Evolutionary conservation across 2,113 vertebrate genomes (phyloP).

Genomic region (Lagopus muta): DNA sequence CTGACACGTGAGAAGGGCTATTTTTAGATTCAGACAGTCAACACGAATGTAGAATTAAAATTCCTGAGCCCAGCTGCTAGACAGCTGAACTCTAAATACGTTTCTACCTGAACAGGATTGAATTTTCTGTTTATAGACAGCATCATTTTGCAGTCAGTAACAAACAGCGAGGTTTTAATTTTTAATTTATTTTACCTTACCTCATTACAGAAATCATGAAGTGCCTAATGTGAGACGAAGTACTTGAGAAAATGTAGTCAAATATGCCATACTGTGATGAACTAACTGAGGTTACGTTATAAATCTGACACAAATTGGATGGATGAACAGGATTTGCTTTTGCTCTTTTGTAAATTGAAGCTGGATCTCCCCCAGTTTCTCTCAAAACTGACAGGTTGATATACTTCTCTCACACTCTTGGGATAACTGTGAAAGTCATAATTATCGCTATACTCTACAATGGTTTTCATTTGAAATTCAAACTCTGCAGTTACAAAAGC

Average conservation of each 20-base stretch:
- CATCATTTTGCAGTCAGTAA: conserved; percentile 44
- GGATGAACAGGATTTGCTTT: conserved; percentile 6
- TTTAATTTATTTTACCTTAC: conserved; percentile 9
- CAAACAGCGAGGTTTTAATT: conserved; percentile 59
- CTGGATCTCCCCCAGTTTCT: not conserved
- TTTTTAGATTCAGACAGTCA: conserved; percentile 68
- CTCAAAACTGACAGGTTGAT: not conserved
- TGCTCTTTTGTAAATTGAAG: not conserved
- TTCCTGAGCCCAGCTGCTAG: conserved; percentile 48
- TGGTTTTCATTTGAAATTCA: not conserved
- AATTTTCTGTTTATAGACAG: conserved; percentile 74
- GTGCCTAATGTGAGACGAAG: not conserved
- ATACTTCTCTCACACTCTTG: not conserved
- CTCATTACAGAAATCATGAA: not conserved
- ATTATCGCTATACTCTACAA: not conserved
- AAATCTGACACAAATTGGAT: not conserved
- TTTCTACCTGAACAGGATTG: conserved; percentile 51
- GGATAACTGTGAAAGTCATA: not conserved
- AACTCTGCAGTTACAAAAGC: not conserved
- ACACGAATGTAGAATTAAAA: conserved; percentile 24
- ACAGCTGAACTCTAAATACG: conserved; percentile 38
- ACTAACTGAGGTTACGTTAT: not conserved
- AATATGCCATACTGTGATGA: not conserved
- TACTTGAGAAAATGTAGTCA: not conserved
- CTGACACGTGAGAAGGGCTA: conserved; percentile 49